phyloP scores from a whole-genome alignment of 2,797 vertebrate genomes.

The Lerista edwardsae region DNA sequence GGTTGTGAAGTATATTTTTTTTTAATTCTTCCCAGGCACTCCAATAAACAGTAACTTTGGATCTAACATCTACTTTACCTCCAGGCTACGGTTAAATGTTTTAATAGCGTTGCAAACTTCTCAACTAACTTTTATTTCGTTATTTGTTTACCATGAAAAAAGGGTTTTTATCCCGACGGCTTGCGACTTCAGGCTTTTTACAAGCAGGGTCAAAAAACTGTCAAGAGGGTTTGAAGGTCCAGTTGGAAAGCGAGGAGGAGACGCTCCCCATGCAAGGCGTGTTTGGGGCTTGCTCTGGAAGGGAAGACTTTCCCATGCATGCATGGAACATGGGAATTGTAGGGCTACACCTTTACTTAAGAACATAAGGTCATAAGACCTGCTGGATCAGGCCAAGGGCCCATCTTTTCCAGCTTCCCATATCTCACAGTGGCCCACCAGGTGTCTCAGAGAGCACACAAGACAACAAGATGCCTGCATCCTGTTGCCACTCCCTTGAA shows the following conservation, averaged over 20 bases:
- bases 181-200: constrained; percentile 68
- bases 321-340: too few species aligned
- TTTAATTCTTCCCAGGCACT: neutral
- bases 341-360: too few species aligned
- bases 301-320: too few species aligned
- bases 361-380: too few species aligned
- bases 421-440: too few species aligned
- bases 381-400: too few species aligned
- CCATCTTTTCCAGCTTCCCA: too few species aligned
- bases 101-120: constrained; percentile 63
- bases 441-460: too few species aligned
- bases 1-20: neutral
- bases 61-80: constrained; percentile 42
- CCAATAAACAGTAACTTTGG: constrained; percentile 63
- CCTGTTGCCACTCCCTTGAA: too few species aligned
- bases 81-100: constrained; percentile 62
- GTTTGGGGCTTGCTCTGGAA: too few species aligned
- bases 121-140: constrained; percentile 61
- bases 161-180: constrained; percentile 55
- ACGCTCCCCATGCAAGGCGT: neutral
- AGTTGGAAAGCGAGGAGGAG: constrained; percentile 47
- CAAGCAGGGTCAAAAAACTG: constrained; percentile 58
- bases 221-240: constrained; percentile 56
- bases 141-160: constrained; percentile 53
- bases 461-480: too few species aligned